These are phyloP conservation scores for Leucosticte australis DNA, from an alignment of 2,113 vertebrate genomes.

Conservation along the genomic window DNA sequence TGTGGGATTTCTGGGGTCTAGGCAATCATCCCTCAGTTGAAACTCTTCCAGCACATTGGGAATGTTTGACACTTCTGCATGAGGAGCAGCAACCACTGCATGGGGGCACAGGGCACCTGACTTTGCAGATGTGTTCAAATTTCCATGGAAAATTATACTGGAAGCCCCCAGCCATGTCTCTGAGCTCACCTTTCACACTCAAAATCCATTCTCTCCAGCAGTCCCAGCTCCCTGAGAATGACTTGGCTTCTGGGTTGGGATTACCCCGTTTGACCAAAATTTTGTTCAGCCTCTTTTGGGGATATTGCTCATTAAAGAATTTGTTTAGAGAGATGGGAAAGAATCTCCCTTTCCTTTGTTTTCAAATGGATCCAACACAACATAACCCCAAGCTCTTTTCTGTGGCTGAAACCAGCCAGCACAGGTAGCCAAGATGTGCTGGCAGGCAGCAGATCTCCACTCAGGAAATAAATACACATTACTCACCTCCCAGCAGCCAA, in stretches of 20 bases:
- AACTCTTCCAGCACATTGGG: neutral
- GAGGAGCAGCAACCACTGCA: neutral
- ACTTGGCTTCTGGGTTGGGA: neutral
- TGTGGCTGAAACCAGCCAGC: neutral
- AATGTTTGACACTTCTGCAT: neutral
- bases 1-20: neutral
- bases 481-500: neutral
- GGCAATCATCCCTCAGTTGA: neutral
- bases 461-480: constrained; percentile 9
- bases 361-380: neutral
- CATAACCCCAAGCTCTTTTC: neutral
- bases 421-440: constrained; percentile 9
- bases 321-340: neutral
- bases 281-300: neutral
- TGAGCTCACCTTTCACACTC: neutral
- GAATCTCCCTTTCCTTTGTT: neutral
- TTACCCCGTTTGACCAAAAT: neutral
- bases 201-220: neutral
- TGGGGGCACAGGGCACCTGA: neutral
- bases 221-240: neutral
- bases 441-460: neutral
- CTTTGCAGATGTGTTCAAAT: neutral
- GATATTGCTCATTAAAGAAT: constrained; percentile 16
- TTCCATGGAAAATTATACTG: neutral
- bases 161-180: neutral